phyloP scores from a whole-genome alignment of 37 sponge, comb jelly and placozoan species.

The Diacarnus erythraeanus region DNA sequence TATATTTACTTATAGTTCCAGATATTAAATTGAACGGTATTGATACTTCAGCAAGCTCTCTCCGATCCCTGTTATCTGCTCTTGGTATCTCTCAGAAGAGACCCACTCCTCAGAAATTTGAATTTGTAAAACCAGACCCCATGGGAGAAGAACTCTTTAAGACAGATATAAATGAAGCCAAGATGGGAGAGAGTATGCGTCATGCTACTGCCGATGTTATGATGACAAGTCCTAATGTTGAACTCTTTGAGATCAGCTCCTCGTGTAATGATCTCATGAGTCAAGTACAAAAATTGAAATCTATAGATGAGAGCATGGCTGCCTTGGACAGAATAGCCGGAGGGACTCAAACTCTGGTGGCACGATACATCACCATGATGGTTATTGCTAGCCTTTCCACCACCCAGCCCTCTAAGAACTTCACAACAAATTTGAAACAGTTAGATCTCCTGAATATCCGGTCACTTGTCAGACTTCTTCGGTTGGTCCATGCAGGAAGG shows the following conservation, averaged over 20 bases:
- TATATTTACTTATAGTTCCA: constrained; percentile 26
- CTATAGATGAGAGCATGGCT: constrained; percentile 24
- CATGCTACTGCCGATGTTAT: neutral
- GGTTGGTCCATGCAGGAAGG: constrained; percentile 63
- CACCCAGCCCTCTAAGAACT: neutral
- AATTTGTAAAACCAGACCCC: constrained; percentile 41
- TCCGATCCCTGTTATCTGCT: constrained; percentile 45
- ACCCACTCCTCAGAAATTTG: constrained; percentile 13
- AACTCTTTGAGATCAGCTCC: neutral
- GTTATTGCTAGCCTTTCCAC: constrained; percentile 29
- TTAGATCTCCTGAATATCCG: constrained; percentile 24
- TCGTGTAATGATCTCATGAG: constrained; percentile 15
- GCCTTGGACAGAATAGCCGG: constrained; percentile 33
- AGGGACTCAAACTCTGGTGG: constrained; percentile 29
- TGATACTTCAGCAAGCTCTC: constrained; percentile 22
- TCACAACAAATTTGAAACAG: constrained; percentile 10
- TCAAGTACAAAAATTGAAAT: constrained; percentile 33
- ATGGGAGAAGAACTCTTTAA: constrained; percentile 35
- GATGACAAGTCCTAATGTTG: neutral
- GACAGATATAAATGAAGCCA: neutral
- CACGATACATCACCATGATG: constrained; percentile 23
- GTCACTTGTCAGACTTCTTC: constrained; percentile 30
- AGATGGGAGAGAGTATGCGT: neutral
- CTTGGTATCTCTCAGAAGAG: constrained; percentile 46
- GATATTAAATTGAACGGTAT: constrained; percentile 34